Base-by-base conservation (phyloP, 2,797 vertebrate species). In the Gymnothorax reevesii region DNA sequence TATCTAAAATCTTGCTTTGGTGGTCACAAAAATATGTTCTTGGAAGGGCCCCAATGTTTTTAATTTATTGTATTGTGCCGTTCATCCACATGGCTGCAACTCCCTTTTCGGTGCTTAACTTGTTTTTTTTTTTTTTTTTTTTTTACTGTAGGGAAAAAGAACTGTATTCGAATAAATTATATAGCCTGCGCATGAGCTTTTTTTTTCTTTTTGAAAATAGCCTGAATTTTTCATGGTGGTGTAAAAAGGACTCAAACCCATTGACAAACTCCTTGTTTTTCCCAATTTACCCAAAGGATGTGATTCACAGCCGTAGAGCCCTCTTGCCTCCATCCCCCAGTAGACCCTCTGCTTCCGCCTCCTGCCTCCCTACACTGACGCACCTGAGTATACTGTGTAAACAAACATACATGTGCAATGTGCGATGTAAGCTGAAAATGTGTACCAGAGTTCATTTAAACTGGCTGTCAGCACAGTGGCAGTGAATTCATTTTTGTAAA, bases 201-300 rank as follows among this genome's bases (percentile, higher is more conserved):
- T 88, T 62, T 57, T 52, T 87, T 88, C 57, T 87, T 86, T 55
- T 55, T 73, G 25, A 84, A 86, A 90, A 89, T 86, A 57, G 33
- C 84, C 84, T 89, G 1, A 86, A 89, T 91, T 85, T 89, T 91
- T 89, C 27, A 91, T 88, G 85, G 87, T 83, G 84, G 25, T 27
- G 10, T 80, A 87, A 83, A 42, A 89, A 90, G 86, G 86, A 88
- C 85, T 79, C 86, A 91, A 89, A 89, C 87, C 83, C 79, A 88
- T 90, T 90, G 88, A 87, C 87, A 84, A 87, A 88, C 85, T 52
- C 64, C 82, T 75, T 86, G 54, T 69, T 85, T 84, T 88, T 62
- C 82, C 82, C 66, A 87, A 73, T 55, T 71, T 87, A 86, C 71
- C 57, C 77, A 85, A 69, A 85, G 66, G 77, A 84, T 77, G 55